phyloP scores from a whole-genome alignment of 2,113 vertebrate genomes.

The Felis chaus region DNA sequence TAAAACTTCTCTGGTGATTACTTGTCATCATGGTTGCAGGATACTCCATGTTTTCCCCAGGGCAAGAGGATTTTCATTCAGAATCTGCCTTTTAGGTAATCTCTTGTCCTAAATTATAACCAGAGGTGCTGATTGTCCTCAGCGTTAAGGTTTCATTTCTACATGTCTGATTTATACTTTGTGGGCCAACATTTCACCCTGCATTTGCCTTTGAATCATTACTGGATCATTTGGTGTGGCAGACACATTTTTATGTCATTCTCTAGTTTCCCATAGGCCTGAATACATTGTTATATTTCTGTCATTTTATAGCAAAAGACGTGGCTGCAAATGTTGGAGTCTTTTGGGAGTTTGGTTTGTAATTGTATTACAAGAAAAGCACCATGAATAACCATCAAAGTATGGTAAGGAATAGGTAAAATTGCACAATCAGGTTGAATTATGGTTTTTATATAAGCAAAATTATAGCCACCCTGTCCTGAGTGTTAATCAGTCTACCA shows the following conservation, averaged over 20 bases:
- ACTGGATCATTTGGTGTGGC: neutral
- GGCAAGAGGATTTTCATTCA: neutral
- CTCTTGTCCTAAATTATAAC: neutral
- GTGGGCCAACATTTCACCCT: neutral
- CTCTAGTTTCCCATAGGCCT: neutral
- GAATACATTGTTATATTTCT: neutral
- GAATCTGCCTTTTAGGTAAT: neutral
- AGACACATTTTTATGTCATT: neutral
- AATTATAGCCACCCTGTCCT: neutral
- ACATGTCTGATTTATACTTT: neutral
- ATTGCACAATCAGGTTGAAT: neutral
- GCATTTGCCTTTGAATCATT: neutral
- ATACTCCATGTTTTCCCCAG: rapidly evolving
- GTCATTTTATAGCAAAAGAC: neutral
- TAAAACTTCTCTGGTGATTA: neutral
- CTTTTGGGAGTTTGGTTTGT: neutral
- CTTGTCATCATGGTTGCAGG: neutral
- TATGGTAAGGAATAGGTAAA: neutral
- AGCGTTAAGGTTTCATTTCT: neutral
- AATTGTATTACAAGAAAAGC: neutral
- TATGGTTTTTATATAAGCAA: neutral
- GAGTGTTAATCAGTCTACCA: neutral
- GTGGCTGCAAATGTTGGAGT: neutral
- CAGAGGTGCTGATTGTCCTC: neutral
- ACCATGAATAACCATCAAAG: neutral